These are phyloP conservation scores for Brachyptera risi DNA, from an alignment of 2,888 invertebrate species.

Conservation along the genomic window DNA sequence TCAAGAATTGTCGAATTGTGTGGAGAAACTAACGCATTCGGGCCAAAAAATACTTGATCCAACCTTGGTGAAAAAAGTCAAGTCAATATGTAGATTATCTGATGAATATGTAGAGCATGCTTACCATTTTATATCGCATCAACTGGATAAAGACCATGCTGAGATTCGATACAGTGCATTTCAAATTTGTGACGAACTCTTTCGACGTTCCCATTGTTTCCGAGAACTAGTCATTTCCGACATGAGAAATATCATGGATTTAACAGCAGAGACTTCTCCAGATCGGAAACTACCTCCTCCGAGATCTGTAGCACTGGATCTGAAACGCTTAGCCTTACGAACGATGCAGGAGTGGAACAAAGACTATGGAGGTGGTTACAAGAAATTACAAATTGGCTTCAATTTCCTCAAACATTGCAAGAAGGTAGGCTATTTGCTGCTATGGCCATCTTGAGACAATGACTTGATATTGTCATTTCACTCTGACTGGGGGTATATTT, in stretches of 20 bases:
- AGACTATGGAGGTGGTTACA: conserved; percentile 47
- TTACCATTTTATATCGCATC: conserved; percentile 44
- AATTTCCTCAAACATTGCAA: conserved; percentile 40
- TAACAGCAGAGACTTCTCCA: conserved; percentile 47
- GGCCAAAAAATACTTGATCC: conserved; percentile 35
- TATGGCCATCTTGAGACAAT: no score
- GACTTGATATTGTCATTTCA: no score
- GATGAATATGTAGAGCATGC: conserved; percentile 46
- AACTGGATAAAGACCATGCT: conserved; percentile 49
- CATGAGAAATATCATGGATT: conserved; percentile 46
- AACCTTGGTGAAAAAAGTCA: conserved; percentile 33
- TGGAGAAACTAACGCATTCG: conserved; percentile 37
- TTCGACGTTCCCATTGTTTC: conserved; percentile 50
- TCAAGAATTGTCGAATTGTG: conserved; percentile 25
- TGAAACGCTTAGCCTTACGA: conserved; percentile 46
- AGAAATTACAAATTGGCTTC: conserved; percentile 46
- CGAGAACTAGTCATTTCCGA: conserved; percentile 48
- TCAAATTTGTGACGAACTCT: conserved; percentile 50
- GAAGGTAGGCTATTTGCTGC: no score
- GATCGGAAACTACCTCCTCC: conserved; percentile 50
- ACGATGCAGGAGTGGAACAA: conserved; percentile 50
- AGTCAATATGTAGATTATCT: conserved; percentile 41
- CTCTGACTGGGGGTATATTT: no score
- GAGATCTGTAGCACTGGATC: conserved; percentile 43
- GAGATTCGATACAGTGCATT: conserved; percentile 52